Percentiles rank a stretch among this genome's conserved stretches.
Conservation (phyloP, 2,797 vertebrate genomes). For the Gallirallus australis region DNA sequence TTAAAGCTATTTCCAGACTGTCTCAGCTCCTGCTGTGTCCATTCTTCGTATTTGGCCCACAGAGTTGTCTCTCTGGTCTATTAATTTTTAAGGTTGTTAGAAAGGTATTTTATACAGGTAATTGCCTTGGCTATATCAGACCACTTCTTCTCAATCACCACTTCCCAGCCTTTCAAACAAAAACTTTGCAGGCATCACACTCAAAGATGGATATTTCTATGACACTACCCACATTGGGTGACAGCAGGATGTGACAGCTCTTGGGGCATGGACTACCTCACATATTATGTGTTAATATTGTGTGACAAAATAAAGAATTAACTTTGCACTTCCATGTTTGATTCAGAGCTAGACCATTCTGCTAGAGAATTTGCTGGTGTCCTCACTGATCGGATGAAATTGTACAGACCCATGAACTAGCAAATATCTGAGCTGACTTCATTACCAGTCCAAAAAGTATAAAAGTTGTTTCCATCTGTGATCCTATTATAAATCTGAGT, state of each 20-base stretch:
- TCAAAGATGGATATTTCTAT: not conserved
- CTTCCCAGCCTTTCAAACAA: not conserved
- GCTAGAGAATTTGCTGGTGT: not conserved
- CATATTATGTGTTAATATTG: not conserved
- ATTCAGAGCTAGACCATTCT: not conserved
- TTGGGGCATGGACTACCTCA: not conserved
- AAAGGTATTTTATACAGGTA: not conserved
- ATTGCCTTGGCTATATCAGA: not conserved
- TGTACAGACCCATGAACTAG: not conserved
- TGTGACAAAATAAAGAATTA: not conserved
- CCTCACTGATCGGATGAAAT: not conserved
- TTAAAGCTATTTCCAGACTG: not conserved
- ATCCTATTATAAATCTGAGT: not conserved
- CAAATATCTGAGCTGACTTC: fast-evolving
- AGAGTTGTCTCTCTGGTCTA: not conserved
- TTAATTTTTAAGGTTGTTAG: not conserved
- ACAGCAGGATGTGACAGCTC: not conserved
- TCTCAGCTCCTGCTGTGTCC: not conserved
- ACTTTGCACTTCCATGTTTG: not conserved
- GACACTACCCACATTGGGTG: not conserved
- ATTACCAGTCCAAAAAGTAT: not conserved
- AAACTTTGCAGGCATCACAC: not conserved
- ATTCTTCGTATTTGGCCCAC: not conserved
- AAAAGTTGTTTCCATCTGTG: not conserved
- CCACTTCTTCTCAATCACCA: not conserved